Conservation (phyloP, 2,888 invertebrate genomes). For the Andrena haemorrhoa region DNA sequence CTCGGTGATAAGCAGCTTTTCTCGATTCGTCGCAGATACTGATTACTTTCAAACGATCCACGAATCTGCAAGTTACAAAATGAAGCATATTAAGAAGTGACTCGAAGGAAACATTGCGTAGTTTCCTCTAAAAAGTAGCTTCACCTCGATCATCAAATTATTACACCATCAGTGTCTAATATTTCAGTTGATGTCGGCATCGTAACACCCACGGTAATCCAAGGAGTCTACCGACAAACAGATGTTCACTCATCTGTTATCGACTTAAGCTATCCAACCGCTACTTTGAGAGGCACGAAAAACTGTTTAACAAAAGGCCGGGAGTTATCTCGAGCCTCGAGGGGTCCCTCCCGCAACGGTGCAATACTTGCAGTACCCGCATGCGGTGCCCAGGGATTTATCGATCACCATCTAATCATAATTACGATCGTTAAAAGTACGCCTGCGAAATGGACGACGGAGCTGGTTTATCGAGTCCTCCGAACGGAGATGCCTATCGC, state of each 20-base stretch:
- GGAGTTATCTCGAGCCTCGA: neutral
- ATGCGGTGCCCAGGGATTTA: constrained; percentile 3
- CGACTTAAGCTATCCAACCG: neutral
- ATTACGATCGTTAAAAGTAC: constrained; percentile 35
- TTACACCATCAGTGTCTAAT: neutral
- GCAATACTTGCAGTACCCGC: neutral
- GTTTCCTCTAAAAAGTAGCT: no score
- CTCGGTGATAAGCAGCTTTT: neutral
- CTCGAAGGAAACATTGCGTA: neutral
- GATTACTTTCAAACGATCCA: no score
- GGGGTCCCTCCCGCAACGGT: neutral
- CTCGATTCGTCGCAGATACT: no score
- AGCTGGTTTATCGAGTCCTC: constrained; percentile 32
- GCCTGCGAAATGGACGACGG: constrained; percentile 43
- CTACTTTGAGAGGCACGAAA: neutral
- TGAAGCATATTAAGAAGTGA: no score
- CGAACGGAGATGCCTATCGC: constrained; percentile 50
- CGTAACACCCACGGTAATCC: neutral
- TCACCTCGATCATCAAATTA: neutral
- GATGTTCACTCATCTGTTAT: neutral
- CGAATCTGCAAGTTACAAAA: no score
- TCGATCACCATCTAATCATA: constrained; percentile 36
- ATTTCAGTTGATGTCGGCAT: neutral
- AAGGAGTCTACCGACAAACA: neutral
- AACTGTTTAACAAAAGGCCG: constrained; percentile 5